phyloP scores from a whole-genome alignment of 1,140 invertebrate genomes.

The Rhizoglyphus robini region DNA sequence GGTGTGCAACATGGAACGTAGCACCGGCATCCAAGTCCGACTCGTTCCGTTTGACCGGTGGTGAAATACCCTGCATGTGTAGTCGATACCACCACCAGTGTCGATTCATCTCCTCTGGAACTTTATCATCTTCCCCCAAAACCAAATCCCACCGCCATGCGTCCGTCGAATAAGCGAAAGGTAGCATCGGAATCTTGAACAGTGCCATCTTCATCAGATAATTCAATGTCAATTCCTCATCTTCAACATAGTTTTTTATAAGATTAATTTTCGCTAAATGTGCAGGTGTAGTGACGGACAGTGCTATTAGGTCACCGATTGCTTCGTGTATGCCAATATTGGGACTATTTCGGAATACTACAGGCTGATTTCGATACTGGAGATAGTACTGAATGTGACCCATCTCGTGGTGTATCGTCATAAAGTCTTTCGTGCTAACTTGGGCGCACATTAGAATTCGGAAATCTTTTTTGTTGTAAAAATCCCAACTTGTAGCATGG shows the following conservation, averaged over 20 bases:
- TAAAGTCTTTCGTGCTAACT: constrained; percentile 54
- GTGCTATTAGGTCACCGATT: constrained; percentile 64
- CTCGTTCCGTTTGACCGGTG: constrained; percentile 56
- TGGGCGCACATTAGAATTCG: constrained; percentile 81
- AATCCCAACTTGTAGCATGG: constrained; percentile 82
- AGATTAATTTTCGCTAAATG: constrained; percentile 58
- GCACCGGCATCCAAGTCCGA: constrained; percentile 69
- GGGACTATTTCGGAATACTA: constrained; percentile 57
- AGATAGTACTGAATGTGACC: constrained; percentile 73
- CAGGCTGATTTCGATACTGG: constrained; percentile 61
- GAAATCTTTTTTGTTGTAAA: constrained; percentile 65
- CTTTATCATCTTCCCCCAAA: constrained; percentile 52
- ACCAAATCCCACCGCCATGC: constrained; percentile 76
- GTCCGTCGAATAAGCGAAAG: constrained; percentile 72
- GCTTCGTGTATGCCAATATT: constrained; percentile 91
- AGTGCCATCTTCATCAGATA: constrained; percentile 62
- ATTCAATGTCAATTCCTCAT: constrained; percentile 56
- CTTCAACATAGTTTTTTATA: constrained; percentile 44
- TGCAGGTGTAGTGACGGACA: constrained; percentile 54
- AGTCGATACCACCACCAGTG: constrained; percentile 62
- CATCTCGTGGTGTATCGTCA: constrained; percentile 72
- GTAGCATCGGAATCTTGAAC: constrained; percentile 71
- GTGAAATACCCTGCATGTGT: constrained; percentile 60
- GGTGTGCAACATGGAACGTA: constrained; percentile 69
- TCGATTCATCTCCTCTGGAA: constrained; percentile 55